phyloP scores from a whole-genome alignment of 1,140 invertebrate species.

The Sarcophaga bullata region DNA sequence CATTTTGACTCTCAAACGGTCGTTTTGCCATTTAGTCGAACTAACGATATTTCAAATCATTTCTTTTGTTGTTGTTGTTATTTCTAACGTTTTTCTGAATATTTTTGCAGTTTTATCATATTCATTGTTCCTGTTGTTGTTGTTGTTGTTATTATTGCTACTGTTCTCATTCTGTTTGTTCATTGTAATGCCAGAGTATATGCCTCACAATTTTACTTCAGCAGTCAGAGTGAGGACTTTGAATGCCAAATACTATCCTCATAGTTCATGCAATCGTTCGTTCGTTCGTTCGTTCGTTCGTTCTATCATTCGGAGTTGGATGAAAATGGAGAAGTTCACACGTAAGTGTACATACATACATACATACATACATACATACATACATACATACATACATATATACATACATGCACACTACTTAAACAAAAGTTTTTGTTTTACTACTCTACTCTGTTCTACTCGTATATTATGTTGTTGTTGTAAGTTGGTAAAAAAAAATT shows the following conservation, averaged over 20 bases:
- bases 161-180: background rate
- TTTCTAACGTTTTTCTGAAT: too few species aligned
- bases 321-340: too few species aligned
- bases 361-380: background rate
- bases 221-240: conserved; percentile 19
- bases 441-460: background rate
- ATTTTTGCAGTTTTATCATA: too few species aligned
- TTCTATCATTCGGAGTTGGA: too few species aligned
- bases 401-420: background rate
- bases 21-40: background rate
- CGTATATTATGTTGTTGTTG: background rate
- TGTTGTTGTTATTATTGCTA: too few species aligned
- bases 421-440: background rate
- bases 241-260: background rate
- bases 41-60: background rate
- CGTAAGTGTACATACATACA: background rate
- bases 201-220: conserved; percentile 8
- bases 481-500: conserved; percentile 19
- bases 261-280: background rate
- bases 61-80: too few species aligned
- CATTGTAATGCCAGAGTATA: conserved; percentile 1
- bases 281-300: background rate
- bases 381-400: background rate
- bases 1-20: background rate
- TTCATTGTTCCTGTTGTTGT: too few species aligned